phyloP scores from a whole-genome alignment of 30 jellyfish, hydroid and myxozoan species.

The Pelagia noctiluca region DNA sequence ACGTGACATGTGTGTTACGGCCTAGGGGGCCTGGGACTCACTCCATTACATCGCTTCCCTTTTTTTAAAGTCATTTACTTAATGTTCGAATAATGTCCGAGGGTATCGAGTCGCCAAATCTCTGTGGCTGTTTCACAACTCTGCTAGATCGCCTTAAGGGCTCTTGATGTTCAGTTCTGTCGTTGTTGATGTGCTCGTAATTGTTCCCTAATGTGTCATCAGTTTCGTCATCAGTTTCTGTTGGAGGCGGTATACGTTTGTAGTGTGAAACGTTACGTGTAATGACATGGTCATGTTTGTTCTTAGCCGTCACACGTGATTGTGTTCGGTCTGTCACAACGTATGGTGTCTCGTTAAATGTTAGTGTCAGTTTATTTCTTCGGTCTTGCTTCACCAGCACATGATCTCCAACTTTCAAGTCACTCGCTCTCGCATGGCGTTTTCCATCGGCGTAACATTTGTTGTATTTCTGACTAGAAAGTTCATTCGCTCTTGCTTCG shows the following conservation, averaged over 20 bases:
- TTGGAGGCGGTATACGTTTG: conserved; percentile 25
- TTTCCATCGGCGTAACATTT: conserved; percentile 38
- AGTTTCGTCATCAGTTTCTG: conserved; percentile 18
- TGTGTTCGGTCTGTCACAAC: conserved; percentile 17
- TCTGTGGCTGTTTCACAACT: background rate
- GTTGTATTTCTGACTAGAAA: conserved; percentile 14
- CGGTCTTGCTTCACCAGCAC: conserved; percentile 57
- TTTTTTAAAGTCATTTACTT: background rate
- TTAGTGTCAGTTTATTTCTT: conserved; percentile 51
- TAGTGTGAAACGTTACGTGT: conserved; percentile 37
- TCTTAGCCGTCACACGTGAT: conserved; percentile 22
- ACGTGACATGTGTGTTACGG: background rate
- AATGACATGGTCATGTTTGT: conserved; percentile 11
- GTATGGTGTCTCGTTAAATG: conserved; percentile 49
- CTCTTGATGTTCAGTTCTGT: background rate
- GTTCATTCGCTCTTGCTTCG: conserved; percentile 44
- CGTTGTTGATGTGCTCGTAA: background rate
- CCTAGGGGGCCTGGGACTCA: background rate
- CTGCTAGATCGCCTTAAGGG: background rate
- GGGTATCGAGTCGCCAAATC: background rate
- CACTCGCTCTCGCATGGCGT: conserved; percentile 12
- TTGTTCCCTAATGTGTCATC: background rate
- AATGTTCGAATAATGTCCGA: too few species aligned
- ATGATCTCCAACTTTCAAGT: conserved; percentile 39
- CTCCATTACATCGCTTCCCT: background rate